phyloP scores from a whole-genome alignment of 2,797 vertebrate species.

The Thunnus albacares region DNA sequence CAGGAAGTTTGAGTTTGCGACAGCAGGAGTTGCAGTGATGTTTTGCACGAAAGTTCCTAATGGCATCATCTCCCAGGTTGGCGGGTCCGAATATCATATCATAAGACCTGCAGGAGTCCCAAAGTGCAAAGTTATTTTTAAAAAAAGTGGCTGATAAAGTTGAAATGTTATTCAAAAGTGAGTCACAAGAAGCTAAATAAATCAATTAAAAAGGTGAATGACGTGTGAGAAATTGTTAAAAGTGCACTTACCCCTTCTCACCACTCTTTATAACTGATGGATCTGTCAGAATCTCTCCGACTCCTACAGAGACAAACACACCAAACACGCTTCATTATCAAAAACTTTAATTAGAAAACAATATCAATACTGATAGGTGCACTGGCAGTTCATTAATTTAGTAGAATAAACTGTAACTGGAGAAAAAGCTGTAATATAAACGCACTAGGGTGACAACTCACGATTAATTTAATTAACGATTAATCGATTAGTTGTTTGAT shows the following conservation, averaged over 20 bases:
- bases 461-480: too few relatives aligned
- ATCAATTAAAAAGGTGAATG: neutral
- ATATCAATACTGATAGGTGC: neutral
- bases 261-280: conserved; percentile 99
- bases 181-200: neutral
- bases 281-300: conserved; percentile 98
- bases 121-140: neutral
- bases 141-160: neutral
- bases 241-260: conserved; percentile 92
- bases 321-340: neutral
- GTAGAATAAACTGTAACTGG: neutral
- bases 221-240: neutral
- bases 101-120: conserved; percentile 86
- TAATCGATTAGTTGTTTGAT: too few relatives aligned
- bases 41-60: conserved; percentile 96
- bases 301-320: conserved; percentile 83
- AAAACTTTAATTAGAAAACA: neutral
- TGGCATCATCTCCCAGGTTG: conserved; percentile 97
- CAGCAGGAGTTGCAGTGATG: conserved; percentile 99
- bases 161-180: neutral
- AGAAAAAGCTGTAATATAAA: neutral
- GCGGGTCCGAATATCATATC: conserved; percentile 99
- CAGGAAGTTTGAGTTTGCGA: conserved; percentile 97
- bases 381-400: neutral
- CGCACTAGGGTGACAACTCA: too few relatives aligned